Percentiles rank a stretch among this genome's conserved stretches.
These are phyloP conservation scores for Cistogaster globosa DNA, from an alignment of 2,888 invertebrate genomes.

Conservation along the genomic window DNA sequence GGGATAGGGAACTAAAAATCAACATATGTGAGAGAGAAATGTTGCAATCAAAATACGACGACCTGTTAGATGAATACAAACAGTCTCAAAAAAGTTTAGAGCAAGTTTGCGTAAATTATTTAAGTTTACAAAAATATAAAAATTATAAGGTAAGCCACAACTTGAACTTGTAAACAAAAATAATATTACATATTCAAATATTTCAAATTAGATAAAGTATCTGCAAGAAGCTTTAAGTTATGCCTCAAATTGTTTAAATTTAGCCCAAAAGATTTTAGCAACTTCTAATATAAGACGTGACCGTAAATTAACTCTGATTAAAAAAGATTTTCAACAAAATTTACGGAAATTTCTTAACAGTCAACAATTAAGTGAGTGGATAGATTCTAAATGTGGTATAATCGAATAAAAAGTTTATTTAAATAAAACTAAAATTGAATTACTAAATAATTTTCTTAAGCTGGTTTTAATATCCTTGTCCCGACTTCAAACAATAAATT, in stretches of 20 bases:
- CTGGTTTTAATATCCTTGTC: slow-evolving; percentile 28
- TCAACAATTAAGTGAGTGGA: neutral
- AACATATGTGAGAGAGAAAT: too few species aligned
- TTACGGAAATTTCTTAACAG: neutral
- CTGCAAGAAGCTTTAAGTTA: too few species aligned
- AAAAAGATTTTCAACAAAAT: neutral
- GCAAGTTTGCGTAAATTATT: neutral
- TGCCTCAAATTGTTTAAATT: too few species aligned
- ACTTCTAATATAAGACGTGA: neutral
- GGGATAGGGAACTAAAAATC: too few species aligned
- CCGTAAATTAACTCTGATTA: neutral
- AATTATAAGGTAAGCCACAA: too few species aligned
- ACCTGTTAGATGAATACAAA: neutral
- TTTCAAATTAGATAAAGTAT: too few species aligned
- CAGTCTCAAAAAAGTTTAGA: slow-evolving; percentile 3
- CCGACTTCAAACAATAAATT: slow-evolving; percentile 17
- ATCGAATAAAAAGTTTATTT: neutral
- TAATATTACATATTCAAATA: too few species aligned
- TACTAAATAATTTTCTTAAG: neutral
- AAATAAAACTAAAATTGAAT: neutral
- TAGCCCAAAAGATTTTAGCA: too few species aligned
- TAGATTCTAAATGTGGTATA: neutral
- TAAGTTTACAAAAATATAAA: too few species aligned
- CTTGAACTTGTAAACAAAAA: too few species aligned
- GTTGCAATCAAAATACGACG: neutral